Percentiles rank a stretch among this genome's conserved stretches.
phyloP scores from a whole-genome alignment of 2,797 vertebrate genomes.

The Naso thynnoides region DNA sequence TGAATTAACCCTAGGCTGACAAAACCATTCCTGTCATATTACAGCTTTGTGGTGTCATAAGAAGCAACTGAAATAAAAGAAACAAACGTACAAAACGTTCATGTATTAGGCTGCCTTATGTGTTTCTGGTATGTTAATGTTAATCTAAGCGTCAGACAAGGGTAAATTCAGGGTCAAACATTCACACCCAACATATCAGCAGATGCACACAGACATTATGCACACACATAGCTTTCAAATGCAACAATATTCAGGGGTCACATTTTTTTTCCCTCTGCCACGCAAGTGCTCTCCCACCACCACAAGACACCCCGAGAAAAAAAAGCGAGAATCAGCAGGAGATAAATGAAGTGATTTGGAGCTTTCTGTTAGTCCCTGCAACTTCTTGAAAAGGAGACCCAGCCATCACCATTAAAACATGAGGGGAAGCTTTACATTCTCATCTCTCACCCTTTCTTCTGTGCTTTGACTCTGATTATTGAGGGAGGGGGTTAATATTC shows the following conservation, averaged over 20 bases:
- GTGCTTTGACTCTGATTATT: conserved; percentile 70
- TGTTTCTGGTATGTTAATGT: conserved; percentile 29
- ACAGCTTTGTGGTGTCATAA: neutral
- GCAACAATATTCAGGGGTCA: conserved; percentile 66
- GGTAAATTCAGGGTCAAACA: conserved; percentile 62
- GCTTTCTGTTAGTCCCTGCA: conserved; percentile 23
- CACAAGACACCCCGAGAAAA: conserved; percentile 53
- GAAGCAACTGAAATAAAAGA: conserved; percentile 1
- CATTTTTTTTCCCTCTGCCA: conserved; percentile 69
- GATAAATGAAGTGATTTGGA: conserved; percentile 28
- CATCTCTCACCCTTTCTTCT: conserved; percentile 80
- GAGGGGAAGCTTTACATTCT: conserved; percentile 54
- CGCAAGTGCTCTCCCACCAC: conserved; percentile 68
- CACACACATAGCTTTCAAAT: conserved; percentile 60
- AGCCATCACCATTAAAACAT: conserved; percentile 68
- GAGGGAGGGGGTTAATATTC: conserved; percentile 68
- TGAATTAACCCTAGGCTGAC: conserved; percentile 66
- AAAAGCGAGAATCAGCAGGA: conserved; percentile 23
- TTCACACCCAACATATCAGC: conserved; percentile 50
- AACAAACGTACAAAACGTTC: neutral
- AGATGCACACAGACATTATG: conserved; percentile 52
- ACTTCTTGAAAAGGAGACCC: conserved; percentile 29
- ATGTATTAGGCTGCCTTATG: neutral
- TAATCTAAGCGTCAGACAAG: conserved; percentile 6
- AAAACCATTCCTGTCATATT: neutral